A percentile compares a stretch with the other conserved stretches of the same genome.
Evolutionary conservation across 2,888 invertebrate species (phyloP).

Genomic region (Dynastes hyllus): DNA sequence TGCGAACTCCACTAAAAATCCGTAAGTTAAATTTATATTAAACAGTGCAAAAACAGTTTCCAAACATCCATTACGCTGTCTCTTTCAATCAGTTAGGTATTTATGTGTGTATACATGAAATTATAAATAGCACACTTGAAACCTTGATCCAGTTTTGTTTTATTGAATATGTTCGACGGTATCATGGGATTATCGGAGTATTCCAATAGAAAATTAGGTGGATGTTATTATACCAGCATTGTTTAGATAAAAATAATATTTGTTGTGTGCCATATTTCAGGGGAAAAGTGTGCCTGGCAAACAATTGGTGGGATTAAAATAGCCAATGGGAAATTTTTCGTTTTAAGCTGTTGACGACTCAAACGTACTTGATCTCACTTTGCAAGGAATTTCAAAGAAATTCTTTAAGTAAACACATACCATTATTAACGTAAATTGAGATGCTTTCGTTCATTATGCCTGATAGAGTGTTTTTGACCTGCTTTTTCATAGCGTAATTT

Average conservation of each 20-base stretch:
- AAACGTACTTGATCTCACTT: too few species aligned
- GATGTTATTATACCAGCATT: background rate
- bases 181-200: background rate
- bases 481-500: too few species aligned
- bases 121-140: slow-evolving; percentile 30
- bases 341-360: too few species aligned
- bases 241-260: background rate
- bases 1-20: slow-evolving; percentile 15
- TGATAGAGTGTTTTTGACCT: too few species aligned
- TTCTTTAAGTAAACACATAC: too few species aligned
- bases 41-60: slow-evolving; percentile 23
- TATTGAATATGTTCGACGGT: slow-evolving; percentile 4
- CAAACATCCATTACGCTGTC: slow-evolving; percentile 19
- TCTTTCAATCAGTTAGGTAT: slow-evolving; percentile 22
- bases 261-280: background rate
- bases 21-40: slow-evolving; percentile 21
- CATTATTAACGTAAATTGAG: too few species aligned
- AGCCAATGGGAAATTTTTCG: too few species aligned
- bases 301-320: too few species aligned
- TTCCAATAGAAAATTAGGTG: background rate
- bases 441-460: too few species aligned
- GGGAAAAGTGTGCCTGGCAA: too few species aligned
- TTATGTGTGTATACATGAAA: slow-evolving; percentile 23
- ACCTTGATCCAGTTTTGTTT: slow-evolving; percentile 42
- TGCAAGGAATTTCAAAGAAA: too few species aligned